Evolutionary conservation across 2,888 invertebrate genomes (phyloP).

Genomic region (Mamestra brassicae): DNA sequence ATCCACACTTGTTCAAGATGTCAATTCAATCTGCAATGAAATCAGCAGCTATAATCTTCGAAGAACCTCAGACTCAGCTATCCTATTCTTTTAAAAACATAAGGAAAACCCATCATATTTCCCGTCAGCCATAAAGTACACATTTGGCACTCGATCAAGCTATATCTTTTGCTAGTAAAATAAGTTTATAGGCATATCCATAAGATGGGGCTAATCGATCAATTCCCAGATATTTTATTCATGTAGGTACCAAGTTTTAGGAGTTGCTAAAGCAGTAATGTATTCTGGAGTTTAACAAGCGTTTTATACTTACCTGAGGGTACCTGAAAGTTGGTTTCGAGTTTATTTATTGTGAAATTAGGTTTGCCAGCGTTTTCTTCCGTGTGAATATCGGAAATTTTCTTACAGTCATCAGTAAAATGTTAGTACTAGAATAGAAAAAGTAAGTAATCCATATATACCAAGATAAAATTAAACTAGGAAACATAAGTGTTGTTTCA

Average conservation of each 20-base stretch:
- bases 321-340: neutral
- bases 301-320: slow-evolving; percentile 13
- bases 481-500: too few species aligned
- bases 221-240: slow-evolving; percentile 41
- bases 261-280: slow-evolving; percentile 18
- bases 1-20: too few species aligned
- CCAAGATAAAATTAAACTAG: too few species aligned
- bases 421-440: too few species aligned
- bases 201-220: slow-evolving; percentile 32
- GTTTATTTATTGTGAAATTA: slow-evolving; percentile 5
- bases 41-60: neutral
- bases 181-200: slow-evolving; percentile 30
- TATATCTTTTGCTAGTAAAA: slow-evolving; percentile 43
- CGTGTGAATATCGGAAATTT: too few species aligned
- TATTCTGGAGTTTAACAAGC: slow-evolving; percentile 32
- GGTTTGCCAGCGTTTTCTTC: neutral
- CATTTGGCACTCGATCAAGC: slow-evolving; percentile 53
- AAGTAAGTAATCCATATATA: too few species aligned
- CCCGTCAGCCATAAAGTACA: slow-evolving; percentile 24
- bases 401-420: too few species aligned
- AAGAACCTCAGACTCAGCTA: neutral
- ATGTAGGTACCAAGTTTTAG: slow-evolving; percentile 19
- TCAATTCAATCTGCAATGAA: neutral
- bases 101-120: slow-evolving; percentile 20
- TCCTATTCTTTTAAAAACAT: neutral